These are phyloP conservation scores for Gisinianus flammeolus DNA, from an alignment of 2,888 invertebrate genomes.

Conservation along the genomic window DNA sequence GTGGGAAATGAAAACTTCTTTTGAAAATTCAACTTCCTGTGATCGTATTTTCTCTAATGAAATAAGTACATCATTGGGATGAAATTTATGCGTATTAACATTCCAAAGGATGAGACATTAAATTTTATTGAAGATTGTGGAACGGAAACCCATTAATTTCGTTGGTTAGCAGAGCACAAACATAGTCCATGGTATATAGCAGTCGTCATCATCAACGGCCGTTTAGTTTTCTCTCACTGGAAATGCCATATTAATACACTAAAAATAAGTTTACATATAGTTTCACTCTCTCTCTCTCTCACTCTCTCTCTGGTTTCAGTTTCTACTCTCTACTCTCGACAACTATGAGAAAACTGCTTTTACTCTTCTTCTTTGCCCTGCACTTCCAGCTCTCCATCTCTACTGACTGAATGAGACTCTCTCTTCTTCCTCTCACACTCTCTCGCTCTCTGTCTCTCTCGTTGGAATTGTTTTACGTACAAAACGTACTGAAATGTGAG, in stretches of 20 bases:
- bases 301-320: not conserved
- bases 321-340: not conserved
- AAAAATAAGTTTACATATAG: conserved; percentile 28
- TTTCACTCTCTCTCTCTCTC: not conserved
- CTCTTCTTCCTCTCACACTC: not conserved
- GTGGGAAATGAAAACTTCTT: conserved; percentile 32
- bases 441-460: not conserved
- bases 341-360: conserved; percentile 18
- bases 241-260: conserved; percentile 37
- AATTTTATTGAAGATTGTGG: conserved; percentile 45
- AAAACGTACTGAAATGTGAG: too few species aligned
- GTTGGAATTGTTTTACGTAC: not conserved
- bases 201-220: conserved; percentile 34
- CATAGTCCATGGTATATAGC: not conserved
- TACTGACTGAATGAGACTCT: too few species aligned
- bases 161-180: conserved; percentile 31
- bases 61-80: conserved; percentile 36
- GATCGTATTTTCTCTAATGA: conserved; percentile 34
- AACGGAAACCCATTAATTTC: conserved; percentile 45
- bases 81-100: conserved; percentile 43
- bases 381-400: too few species aligned
- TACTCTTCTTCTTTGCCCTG: too few species aligned
- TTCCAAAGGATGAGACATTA: conserved; percentile 41
- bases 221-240: conserved; percentile 36
- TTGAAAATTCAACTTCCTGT: conserved; percentile 13